A percentile compares a stretch with the other conserved stretches of the same genome.
Evolutionary conservation across 2,888 invertebrate genomes (phyloP).

Genomic region (Leptinotarsa tumamoca): DNA sequence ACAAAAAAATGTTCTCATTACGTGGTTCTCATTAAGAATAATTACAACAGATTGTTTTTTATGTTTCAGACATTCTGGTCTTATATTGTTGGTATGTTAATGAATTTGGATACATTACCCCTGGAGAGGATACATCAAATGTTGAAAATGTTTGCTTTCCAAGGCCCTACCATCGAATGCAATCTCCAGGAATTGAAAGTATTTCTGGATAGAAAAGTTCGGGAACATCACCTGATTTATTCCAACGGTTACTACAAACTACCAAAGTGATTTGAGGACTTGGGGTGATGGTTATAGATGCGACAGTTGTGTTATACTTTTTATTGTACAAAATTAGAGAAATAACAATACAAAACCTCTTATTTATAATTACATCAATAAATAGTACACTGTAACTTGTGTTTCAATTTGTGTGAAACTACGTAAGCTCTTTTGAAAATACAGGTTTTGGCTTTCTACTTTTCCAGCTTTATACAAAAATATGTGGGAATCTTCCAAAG

Average conservation of each 20-base stretch:
- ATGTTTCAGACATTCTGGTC: constrained; percentile 86
- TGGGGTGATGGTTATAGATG: not conserved
- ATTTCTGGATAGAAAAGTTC: constrained; percentile 92
- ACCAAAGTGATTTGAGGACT: constrained; percentile 71
- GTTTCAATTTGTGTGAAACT: not conserved
- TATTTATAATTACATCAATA: not conserved
- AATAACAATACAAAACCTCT: not conserved
- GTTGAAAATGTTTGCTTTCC: constrained; percentile 96
- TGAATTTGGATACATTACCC: constrained; percentile 91
- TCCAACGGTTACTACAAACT: constrained; percentile 90
- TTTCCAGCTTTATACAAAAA: too few species aligned
- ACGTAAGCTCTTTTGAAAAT: too few species aligned
- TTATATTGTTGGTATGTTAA: constrained; percentile 96
- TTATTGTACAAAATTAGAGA: constrained; percentile 2
- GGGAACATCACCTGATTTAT: constrained; percentile 87
- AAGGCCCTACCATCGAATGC: constrained; percentile 90
- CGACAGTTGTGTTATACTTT: not conserved
- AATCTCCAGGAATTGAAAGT: constrained; percentile 87
- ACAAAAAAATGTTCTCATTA: too few species aligned
- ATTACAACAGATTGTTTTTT: constrained; percentile 35
- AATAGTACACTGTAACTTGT: not conserved
- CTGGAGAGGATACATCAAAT: constrained; percentile 95
- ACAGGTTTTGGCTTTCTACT: too few species aligned
- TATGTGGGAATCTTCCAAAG: too few species aligned
- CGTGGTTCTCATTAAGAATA: not conserved